phyloP scores from a whole-genome alignment of 2,888 invertebrate genomes.

The Luffia ferchaultella region DNA sequence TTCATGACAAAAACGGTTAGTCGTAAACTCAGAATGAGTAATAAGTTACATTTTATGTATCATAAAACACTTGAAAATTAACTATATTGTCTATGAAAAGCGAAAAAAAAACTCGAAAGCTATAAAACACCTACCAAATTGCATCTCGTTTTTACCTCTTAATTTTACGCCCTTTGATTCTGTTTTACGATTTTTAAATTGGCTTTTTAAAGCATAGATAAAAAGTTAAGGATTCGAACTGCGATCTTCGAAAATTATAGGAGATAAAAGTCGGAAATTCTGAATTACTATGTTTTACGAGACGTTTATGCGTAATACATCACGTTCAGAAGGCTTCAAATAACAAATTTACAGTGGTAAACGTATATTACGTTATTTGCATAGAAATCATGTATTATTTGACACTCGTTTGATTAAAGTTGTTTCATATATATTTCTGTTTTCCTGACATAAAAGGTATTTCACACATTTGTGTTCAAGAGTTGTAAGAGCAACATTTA shows the following conservation, averaged over 20 bases:
- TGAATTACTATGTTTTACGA: not conserved
- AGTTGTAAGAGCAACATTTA: too few relatives aligned
- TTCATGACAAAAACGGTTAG: not conserved
- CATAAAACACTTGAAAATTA: slow-evolving; percentile 11
- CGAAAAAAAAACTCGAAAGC: slow-evolving; percentile 11
- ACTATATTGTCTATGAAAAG: slow-evolving; percentile 6
- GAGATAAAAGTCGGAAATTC: not conserved
- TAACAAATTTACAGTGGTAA: too few relatives aligned
- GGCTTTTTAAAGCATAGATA: slow-evolving; percentile 14
- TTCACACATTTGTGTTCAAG: too few relatives aligned
- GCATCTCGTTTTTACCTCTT: slow-evolving; percentile 7
- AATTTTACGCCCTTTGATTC: slow-evolving; percentile 14
- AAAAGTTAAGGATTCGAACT: slow-evolving; percentile 3
- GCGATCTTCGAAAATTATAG: not conserved
- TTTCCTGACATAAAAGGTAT: too few relatives aligned
- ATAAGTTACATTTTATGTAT: slow-evolving; percentile 5
- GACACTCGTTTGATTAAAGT: too few relatives aligned
- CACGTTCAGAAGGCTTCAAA: too few relatives aligned
- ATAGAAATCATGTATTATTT: too few relatives aligned
- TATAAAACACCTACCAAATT: slow-evolving; percentile 13
- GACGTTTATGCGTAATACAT: too few relatives aligned
- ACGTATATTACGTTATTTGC: too few relatives aligned
- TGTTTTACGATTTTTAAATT: slow-evolving; percentile 33
- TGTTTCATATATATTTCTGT: too few relatives aligned
- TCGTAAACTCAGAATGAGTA: slow-evolving; percentile 4